These are phyloP conservation scores for Autographa pulchrina DNA, from an alignment of 2,888 invertebrate genomes.

Conservation along the genomic window DNA sequence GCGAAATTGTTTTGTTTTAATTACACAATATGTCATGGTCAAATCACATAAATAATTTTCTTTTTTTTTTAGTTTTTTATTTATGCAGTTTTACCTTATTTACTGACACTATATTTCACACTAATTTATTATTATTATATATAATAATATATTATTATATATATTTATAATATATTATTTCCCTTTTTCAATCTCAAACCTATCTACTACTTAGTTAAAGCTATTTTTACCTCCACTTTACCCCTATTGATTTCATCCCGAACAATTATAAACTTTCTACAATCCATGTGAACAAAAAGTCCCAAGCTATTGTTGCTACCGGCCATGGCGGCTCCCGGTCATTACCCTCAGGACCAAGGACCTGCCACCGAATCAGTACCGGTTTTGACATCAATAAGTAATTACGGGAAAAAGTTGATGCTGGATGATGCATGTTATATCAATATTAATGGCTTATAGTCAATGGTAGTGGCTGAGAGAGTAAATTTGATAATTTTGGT, in stretches of 20 bases:
- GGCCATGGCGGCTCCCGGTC: constrained; percentile 67
- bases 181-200: too few relatives aligned
- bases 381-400: constrained; percentile 51
- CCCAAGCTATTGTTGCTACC: constrained; percentile 58
- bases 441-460: constrained; percentile 20
- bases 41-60: too few relatives aligned
- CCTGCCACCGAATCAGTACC: constrained; percentile 58
- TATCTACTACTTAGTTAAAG: not conserved
- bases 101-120: too few relatives aligned
- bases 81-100: too few relatives aligned
- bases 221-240: not conserved
- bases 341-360: constrained; percentile 68
- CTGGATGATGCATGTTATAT: not conserved
- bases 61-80: too few relatives aligned
- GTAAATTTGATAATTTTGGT: not conserved
- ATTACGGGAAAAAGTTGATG: constrained; percentile 43
- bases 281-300: constrained; percentile 47
- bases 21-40: too few relatives aligned
- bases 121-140: too few relatives aligned
- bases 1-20: too few relatives aligned
- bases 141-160: too few relatives aligned
- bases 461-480: not conserved
- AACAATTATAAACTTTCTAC: constrained; percentile 21
- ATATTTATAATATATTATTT: too few relatives aligned
- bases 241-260: constrained; percentile 13